These are phyloP conservation scores for Onychostruthus taczanowskii DNA, from an alignment of 2,113 vertebrate species.

Conservation along the genomic window DNA sequence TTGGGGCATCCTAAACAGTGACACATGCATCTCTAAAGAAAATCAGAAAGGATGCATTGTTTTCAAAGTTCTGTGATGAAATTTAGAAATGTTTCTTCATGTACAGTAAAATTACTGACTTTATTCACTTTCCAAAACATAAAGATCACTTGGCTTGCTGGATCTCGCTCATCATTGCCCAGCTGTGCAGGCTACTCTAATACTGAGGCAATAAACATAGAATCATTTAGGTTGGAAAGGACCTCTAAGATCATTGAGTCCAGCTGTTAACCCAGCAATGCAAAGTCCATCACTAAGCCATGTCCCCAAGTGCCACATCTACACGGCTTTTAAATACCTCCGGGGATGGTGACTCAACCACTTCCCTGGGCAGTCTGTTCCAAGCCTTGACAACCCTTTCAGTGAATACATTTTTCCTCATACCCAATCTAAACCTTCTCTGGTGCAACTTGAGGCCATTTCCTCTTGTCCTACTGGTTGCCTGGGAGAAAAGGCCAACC, in stretches of 20 bases:
- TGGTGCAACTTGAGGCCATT: not conserved
- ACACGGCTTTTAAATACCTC: not conserved
- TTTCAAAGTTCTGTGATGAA: not conserved
- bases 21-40: not conserved
- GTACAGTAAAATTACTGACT: not conserved
- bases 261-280: not conserved
- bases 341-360: not conserved
- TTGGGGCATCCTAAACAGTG: not conserved
- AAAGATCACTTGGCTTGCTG: not conserved
- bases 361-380: not conserved
- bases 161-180: accelerated
- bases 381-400: not conserved
- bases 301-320: not conserved
- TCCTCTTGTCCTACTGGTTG: not conserved
- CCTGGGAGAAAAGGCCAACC: not conserved
- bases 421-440: not conserved
- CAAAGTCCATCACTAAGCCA: not conserved
- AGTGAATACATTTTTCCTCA: not conserved
- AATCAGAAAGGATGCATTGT: not conserved
- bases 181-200: not conserved
- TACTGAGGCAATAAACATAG: not conserved
- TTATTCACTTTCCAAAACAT: not conserved
- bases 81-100: not conserved
- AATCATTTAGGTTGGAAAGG: not conserved
- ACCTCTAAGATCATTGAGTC: not conserved